Evolutionary conservation across 2,888 invertebrate genomes (phyloP).

Genomic region (Tetramorium bicarinatum): DNA sequence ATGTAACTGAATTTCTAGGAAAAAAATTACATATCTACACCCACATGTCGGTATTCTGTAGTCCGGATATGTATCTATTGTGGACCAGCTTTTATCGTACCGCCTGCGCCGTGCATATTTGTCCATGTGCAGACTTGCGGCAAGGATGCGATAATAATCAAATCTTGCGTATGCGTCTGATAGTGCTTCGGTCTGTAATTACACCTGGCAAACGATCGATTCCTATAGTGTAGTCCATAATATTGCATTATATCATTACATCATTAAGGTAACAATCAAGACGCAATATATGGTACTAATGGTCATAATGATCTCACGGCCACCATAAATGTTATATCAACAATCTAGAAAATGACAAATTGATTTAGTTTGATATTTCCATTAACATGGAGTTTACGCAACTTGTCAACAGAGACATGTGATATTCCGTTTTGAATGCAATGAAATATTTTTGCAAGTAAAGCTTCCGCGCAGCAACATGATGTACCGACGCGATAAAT

Average conservation of each 20-base stretch:
- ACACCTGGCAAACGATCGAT: slow-evolving; percentile 76
- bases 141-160: slow-evolving; percentile 65
- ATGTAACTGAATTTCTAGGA: background rate
- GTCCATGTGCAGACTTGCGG: slow-evolving; percentile 21
- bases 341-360: background rate
- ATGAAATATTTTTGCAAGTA: background rate
- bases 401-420: background rate
- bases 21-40: background rate
- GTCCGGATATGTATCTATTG: background rate
- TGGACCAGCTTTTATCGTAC: slow-evolving; percentile 27
- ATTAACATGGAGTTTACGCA: background rate
- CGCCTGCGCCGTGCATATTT: slow-evolving; percentile 42
- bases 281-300: slow-evolving; percentile 54
- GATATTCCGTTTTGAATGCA: background rate
- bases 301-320: slow-evolving; percentile 16
- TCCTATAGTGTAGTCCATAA: slow-evolving; percentile 69
- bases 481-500: background rate
- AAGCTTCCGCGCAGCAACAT: background rate
- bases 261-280: slow-evolving; percentile 73
- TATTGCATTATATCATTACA: slow-evolving; percentile 74
- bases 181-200: slow-evolving; percentile 73
- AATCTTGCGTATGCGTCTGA: slow-evolving; percentile 61
- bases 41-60: background rate
- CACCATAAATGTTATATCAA: background rate
- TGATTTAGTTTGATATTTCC: background rate